Base-by-base conservation (phyloP, 2,797 vertebrate genomes). In the Cryptoblepharus egeriae region DNA sequence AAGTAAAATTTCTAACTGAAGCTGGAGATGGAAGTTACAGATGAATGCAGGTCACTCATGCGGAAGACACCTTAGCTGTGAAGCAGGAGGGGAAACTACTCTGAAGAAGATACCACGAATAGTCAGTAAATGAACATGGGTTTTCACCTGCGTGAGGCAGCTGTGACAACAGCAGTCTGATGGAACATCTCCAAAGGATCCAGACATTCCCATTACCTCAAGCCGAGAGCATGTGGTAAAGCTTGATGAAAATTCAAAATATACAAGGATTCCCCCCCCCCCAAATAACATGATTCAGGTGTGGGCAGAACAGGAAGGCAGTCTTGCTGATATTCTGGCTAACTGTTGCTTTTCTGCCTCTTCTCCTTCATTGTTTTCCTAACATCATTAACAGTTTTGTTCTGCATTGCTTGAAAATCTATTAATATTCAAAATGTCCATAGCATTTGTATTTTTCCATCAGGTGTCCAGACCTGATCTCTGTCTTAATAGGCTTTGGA, bases 371-470 rank as follows among this genome's bases (percentile, higher is more conserved):
- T 76, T 71, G 32, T 68, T 69, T 85, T 80, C 67, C 60, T 80
- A 80, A n/a, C 84, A 75, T 77, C 81, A 88, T 86, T 90, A 90
- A 77, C 82, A 86, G 79, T 93, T 94, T 92, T 0, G 82, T 81
- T 85, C 67, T 1, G 75, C 79, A 82, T 94, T 94, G 84, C 95
- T 93, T 93, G 88, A 89, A 85, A 79, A 67, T 10, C 79, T 90
- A 90, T 95, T 95, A 94, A 95, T 95, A 95, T 95, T 96, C 91
- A 94, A 90, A 90, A 93, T 61, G 92, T 93, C 92, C 83, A 88
- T 90, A 89, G 91, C 92, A 92, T 92, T 95, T 93, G 88, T 88
- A 91, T 73, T 95, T 96, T 95, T 93, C 92, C 86, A 49, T 92
- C 92, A 88, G 64, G 90, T 89, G 91, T 35, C 20, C 88, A 91